Base-by-base conservation (phyloP, 2,113 vertebrate species). In the Calyptommatus sinebrachiatus region DNA sequence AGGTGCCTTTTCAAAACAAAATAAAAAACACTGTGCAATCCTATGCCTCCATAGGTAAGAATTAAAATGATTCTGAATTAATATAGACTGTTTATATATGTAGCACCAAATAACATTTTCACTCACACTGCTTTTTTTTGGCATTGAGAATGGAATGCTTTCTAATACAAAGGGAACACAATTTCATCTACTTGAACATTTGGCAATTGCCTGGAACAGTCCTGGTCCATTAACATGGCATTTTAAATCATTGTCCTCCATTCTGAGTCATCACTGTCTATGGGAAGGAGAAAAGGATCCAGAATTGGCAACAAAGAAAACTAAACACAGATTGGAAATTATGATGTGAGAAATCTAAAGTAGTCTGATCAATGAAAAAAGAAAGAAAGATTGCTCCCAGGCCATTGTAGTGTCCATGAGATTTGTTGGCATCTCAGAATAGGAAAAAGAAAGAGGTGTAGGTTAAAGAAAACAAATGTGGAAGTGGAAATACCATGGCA, bases 361-460 rank as follows among this genome's bases (percentile, higher is more conserved):
- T 41, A 77, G 74, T 60, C 70, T 88, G 91, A 83, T 77, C 76
- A 82, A 86, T 45, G 83, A 84, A 78, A 85, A 78, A 85, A 85
- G 83, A 76, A 46, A 83, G 61, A 74, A 70, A 75, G 0, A 1
- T 41, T 78, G 83, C 74, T 82, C 85, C 84, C 86, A 90, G 84
- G 84, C 84, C 92, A 89, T 84, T 92, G 94, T 94, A 96, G 95
- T 95, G 95, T 96, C 91, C 89, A 87, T 88, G 88, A 89, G 88
- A 84, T 94, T 86, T 91, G 87, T 96, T 97, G 96, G 95, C 95
- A 96, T 96, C 89, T 93, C 91, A 88, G 92, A 95, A 93, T 93
- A 91, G 77, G 88, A 31, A 74, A 61, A 65, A 26, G 16, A 63
- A 45, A 28, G 14, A 41, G 2, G 3, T 45, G 28, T 53, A 5